Evolutionary conservation across 2,888 invertebrate genomes (phyloP).

Genomic region (Siphlonurus alternatus): DNA sequence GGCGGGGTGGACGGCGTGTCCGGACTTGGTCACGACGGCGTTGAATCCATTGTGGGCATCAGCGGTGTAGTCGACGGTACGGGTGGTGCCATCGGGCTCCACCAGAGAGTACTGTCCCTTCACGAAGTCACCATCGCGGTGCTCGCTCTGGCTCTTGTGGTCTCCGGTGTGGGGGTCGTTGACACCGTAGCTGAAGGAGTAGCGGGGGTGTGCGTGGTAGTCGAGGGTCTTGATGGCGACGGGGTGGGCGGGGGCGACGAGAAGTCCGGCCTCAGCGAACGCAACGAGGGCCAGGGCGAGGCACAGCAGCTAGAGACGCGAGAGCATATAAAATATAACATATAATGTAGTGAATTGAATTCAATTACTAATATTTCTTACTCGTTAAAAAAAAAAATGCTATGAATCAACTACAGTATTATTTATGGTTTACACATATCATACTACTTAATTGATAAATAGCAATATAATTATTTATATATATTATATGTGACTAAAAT

Average conservation of each 20-base stretch:
- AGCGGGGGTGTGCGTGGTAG: neutral
- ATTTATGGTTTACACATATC: no score
- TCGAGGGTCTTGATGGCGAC: neutral
- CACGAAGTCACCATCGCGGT: neutral
- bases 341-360: no score
- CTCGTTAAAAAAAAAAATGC: no score
- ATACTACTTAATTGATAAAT: no score
- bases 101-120: constrained; percentile 2
- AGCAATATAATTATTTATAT: no score
- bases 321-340: no score
- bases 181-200: constrained; percentile 1
- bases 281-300: neutral
- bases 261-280: neutral
- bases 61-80: constrained; percentile 2
- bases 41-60: constrained; percentile 1
- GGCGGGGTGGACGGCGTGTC: constrained; percentile 3
- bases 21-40: neutral
- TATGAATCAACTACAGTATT: no score
- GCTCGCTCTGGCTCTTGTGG: neutral
- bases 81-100: neutral
- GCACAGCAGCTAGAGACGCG: no score
- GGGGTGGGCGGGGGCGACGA: neutral
- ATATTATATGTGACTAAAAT: no score
- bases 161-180: constrained; percentile 3
- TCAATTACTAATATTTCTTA: no score